Evolutionary conservation across 2,113 vertebrate species (phyloP).

Genomic region (Malurus melanocephalus): DNA sequence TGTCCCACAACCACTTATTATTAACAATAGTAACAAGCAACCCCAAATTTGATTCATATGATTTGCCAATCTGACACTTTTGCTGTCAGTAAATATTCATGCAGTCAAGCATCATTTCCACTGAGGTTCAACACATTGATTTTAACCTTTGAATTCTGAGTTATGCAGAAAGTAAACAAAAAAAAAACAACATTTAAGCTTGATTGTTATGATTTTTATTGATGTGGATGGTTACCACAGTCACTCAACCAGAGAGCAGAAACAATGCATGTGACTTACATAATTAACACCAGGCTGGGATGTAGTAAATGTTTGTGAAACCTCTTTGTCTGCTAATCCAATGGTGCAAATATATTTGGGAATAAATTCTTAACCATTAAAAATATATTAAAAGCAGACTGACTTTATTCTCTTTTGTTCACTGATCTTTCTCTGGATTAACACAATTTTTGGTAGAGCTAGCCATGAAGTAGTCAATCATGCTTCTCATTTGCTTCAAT

Average conservation of each 20-base stretch:
- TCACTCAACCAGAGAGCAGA: background rate
- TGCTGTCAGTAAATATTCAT: constrained; percentile 38
- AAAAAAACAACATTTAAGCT: background rate
- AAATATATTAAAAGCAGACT: background rate
- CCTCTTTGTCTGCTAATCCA: background rate
- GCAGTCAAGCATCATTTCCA: constrained; percentile 32
- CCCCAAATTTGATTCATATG: constrained; percentile 8
- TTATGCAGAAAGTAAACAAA: constrained; percentile 18
- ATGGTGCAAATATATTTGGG: background rate
- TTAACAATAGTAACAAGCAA: constrained; percentile 5
- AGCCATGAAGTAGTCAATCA: background rate
- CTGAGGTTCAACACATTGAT: constrained; percentile 8
- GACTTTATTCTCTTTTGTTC: constrained; percentile 6
- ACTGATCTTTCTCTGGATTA: background rate
- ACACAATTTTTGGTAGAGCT: background rate
- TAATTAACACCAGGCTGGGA: background rate
- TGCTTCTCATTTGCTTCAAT: background rate
- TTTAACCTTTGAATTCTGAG: constrained; percentile 38
- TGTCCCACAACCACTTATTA: background rate
- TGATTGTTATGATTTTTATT: constrained; percentile 19
- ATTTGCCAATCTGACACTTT: constrained; percentile 24
- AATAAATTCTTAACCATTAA: background rate
- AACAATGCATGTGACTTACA: background rate
- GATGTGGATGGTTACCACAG: background rate
- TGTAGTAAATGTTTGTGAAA: background rate